Base-by-base conservation (phyloP, 2,888 invertebrate species). In the Drosophila koepferae region DNA sequence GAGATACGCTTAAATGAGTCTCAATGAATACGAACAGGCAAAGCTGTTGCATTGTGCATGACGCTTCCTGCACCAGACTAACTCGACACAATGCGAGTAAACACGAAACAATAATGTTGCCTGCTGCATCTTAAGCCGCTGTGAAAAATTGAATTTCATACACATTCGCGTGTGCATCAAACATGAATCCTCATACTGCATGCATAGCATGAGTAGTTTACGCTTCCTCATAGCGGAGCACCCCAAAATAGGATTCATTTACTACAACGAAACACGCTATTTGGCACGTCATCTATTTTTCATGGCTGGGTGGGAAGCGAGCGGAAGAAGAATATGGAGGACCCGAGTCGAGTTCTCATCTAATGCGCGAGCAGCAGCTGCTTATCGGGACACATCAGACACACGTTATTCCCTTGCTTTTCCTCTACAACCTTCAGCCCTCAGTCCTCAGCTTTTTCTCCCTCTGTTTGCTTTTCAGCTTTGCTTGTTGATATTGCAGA, bases 381-480 rank as follows among this genome's bases (percentile, higher is more conserved):
- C 70, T 77, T 77, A 80, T 80, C 76, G 40, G 54, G 14, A 44
- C 76, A 67, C 66, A 80, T 80, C 67, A 67, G 74, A 67, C 63
- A 60, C 65, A 65, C 56, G 67, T 54, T 62, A 20, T 64, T 64
- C 44, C 14, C 48, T 53, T 66, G 43, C 55, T n/a, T 44, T 20
- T 63, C 20, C 49, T 10, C 18, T 18, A 31, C 46, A 14, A 44
- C 44, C 38, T 20, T n/a, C 40, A 6, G 36, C 6, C n/a, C n/a
- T n/a, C n/a, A n/a, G n/a, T n/a, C n/a, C n/a, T n/a, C n/a, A 6
- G 36, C 6, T 14, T 6, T 61, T 61, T 44, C n/a, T 8, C 36
- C 23, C 16, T 56, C 48, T 66, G 62, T 72, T 72, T 68, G 68
- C 20, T 60, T 20, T 49, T 49, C 48, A 49, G 68, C 54, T 65